phyloP scores from a whole-genome alignment of 2,888 invertebrate genomes.

The Oligia strigilis region DNA sequence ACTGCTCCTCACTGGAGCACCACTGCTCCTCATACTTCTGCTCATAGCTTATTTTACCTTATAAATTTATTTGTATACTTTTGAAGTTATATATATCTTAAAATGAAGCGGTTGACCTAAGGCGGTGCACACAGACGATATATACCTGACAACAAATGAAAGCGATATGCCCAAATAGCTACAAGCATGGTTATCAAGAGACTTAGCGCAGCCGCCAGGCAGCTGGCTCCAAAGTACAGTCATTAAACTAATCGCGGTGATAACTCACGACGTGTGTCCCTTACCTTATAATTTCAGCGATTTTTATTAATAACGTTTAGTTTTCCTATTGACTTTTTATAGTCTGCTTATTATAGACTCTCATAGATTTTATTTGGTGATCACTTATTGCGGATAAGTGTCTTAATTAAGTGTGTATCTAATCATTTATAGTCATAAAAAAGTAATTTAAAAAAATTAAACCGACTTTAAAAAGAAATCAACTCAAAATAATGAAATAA shows the following conservation, averaged over 20 bases:
- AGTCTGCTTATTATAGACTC: conserved; percentile 58
- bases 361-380: conserved; percentile 60
- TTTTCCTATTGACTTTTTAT: conserved; percentile 71
- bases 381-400: conserved; percentile 51
- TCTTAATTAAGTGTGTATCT: conserved; percentile 66
- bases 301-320: conserved; percentile 83
- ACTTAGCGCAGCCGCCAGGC: conserved; percentile 73
- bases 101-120: conserved; percentile 39
- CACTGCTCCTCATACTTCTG: background rate
- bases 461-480: no score
- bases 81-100: conserved; percentile 4
- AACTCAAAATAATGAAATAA: no score
- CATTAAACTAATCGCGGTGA: conserved; percentile 86
- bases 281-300: conserved; percentile 85
- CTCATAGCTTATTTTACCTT: background rate
- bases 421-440: conserved; percentile 66
- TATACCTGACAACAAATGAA: conserved; percentile 79
- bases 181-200: conserved; percentile 75
- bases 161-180: conserved; percentile 77
- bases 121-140: conserved; percentile 55
- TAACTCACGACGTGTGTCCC: conserved; percentile 81
- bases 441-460: no score
- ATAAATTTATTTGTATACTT: background rate
- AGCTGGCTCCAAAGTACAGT: conserved; percentile 73
- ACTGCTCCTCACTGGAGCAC: background rate